A percentile compares a stretch with the other conserved stretches of the same genome.
Evolutionary conservation across 2,113 vertebrate genomes (phyloP).

Genomic region (Cebidichthys violaceus): DNA sequence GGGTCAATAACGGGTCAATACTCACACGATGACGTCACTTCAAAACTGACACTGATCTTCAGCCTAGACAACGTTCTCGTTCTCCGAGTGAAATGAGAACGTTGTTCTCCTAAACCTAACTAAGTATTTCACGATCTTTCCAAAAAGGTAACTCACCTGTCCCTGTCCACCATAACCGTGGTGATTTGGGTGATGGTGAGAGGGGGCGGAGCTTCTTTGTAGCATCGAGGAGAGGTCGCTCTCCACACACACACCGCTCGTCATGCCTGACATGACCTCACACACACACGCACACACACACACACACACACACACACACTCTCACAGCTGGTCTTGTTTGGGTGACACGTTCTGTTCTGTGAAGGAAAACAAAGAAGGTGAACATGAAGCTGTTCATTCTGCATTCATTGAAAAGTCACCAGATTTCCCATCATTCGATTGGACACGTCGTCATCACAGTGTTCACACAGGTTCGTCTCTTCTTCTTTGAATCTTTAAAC

Average conservation of each 20-base stretch:
- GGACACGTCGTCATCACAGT: too few species aligned
- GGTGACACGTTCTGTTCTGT: constrained; percentile 39
- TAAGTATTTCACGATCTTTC: too few species aligned
- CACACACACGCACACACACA: constrained; percentile 41
- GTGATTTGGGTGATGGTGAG: constrained; percentile 78
- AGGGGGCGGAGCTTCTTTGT: constrained; percentile 76
- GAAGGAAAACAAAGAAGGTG: constrained; percentile 21
- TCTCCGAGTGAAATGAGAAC: too few species aligned
- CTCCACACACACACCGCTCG: constrained; percentile 92
- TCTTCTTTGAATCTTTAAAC: too few species aligned
- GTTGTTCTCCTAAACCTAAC: too few species aligned
- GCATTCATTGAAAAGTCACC: too few species aligned
- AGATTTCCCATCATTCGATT: too few species aligned
- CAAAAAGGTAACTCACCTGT: constrained; percentile 81
- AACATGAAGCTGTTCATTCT: neutral
- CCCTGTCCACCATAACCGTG: constrained; percentile 80
- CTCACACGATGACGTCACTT: too few species aligned
- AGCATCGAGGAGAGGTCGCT: constrained; percentile 81
- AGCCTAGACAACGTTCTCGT: too few species aligned
- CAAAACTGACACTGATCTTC: too few species aligned
- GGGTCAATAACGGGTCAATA: too few species aligned
- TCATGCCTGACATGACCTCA: constrained; percentile 89
- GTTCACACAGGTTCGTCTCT: too few species aligned
- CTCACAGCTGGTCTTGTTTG: constrained; percentile 10
- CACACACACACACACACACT: constrained; percentile 32